A percentile compares a stretch with the other conserved stretches of the same genome.
phyloP scores from a whole-genome alignment of 2,888 invertebrate species.

The Dascillus cervinus region DNA sequence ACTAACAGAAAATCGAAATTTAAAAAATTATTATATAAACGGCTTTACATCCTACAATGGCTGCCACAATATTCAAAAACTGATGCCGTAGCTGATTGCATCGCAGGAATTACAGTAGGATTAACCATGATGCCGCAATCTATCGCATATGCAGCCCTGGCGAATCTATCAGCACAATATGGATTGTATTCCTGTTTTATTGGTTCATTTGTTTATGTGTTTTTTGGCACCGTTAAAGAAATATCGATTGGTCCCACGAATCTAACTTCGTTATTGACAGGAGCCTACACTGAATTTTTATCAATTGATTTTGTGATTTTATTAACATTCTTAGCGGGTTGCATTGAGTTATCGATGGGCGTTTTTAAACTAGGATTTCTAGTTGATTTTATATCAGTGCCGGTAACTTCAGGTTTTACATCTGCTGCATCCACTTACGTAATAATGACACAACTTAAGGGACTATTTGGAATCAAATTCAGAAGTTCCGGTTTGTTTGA shows the following conservation, averaged over 20 bases:
- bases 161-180: slow-evolving; percentile 79
- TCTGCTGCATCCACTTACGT: slow-evolving; percentile 81
- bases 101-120: slow-evolving; percentile 85
- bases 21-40: too few relatives aligned
- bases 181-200: slow-evolving; percentile 90
- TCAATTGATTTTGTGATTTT: slow-evolving; percentile 67
- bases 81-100: slow-evolving; percentile 67
- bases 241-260: slow-evolving; percentile 91
- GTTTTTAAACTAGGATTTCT: slow-evolving; percentile 74
- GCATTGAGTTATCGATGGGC: slow-evolving; percentile 73
- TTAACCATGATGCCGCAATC: slow-evolving; percentile 90
- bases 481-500: slow-evolving; percentile 58
- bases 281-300: slow-evolving; percentile 62
- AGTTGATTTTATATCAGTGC: slow-evolving; percentile 75
- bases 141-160: slow-evolving; percentile 83
- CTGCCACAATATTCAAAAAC: slow-evolving; percentile 59
- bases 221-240: slow-evolving; percentile 82
- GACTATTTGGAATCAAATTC: slow-evolving; percentile 62
- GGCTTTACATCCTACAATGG: slow-evolving; percentile 49
- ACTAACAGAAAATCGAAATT: too few relatives aligned
- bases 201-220: slow-evolving; percentile 75
- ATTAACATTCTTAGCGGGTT: slow-evolving; percentile 69
- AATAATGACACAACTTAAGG: slow-evolving; percentile 65
- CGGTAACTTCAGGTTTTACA: slow-evolving; percentile 79
- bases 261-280: slow-evolving; percentile 79